phyloP scores from a whole-genome alignment of 2,113 vertebrate species.

The Megaleporinus macrocephalus region DNA sequence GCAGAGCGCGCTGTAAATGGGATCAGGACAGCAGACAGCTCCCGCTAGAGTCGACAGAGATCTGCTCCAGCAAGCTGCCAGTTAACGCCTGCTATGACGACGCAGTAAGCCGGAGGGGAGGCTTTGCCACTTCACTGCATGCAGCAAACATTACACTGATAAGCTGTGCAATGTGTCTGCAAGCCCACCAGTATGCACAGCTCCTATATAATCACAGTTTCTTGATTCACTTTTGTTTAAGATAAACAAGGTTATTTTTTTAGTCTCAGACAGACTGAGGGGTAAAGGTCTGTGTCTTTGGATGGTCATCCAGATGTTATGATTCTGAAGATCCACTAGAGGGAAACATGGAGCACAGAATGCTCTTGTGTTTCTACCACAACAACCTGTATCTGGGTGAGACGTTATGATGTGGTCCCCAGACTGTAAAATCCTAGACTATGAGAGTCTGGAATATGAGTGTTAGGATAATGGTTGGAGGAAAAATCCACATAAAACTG shows the following conservation, averaged over 20 bases:
- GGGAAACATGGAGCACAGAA: slow-evolving; percentile 7
- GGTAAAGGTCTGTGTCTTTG: not conserved
- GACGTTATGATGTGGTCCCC: not conserved
- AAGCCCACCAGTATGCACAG: too few species aligned
- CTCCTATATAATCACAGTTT: too few species aligned
- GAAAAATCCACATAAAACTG: too few species aligned
- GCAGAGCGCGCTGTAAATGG: not conserved
- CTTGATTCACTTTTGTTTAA: too few species aligned
- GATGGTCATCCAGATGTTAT: not conserved
- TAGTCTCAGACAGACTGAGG: not conserved
- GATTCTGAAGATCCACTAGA: slow-evolving; percentile 26
- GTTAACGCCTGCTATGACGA: not conserved
- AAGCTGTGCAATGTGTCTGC: too few species aligned
- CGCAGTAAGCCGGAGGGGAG: not conserved
- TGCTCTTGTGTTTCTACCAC: not conserved
- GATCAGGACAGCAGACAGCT: slow-evolving; percentile 7
- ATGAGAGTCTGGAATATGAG: too few species aligned
- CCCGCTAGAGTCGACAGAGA: not conserved
- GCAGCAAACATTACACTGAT: too few species aligned
- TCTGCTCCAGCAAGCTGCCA: not conserved
- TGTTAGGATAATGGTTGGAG: too few species aligned
- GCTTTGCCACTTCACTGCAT: too few species aligned
- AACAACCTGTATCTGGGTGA: not conserved
- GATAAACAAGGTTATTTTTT: too few species aligned
- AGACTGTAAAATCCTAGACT: not conserved